Percentiles rank a stretch among this genome's conserved stretches.
Evolutionary conservation across 2,113 vertebrate genomes (phyloP).

Genomic region (Siphamia tubifer): DNA sequence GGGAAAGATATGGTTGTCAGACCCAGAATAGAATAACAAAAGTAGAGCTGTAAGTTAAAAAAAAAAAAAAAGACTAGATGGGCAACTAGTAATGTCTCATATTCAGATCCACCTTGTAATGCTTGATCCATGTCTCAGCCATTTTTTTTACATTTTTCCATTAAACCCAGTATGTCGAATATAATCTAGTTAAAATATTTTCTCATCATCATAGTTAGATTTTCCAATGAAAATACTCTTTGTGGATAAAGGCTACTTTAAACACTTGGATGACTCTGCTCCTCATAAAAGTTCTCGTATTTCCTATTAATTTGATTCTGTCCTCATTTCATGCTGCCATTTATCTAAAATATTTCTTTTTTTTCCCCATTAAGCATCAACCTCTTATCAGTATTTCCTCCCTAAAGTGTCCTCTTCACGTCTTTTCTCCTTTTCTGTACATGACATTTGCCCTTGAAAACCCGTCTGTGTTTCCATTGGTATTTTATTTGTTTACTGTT

Average conservation of each 20-base stretch:
- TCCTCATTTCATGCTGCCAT: conserved; percentile 7
- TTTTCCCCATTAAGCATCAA: conserved; percentile 10
- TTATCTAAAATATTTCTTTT: conserved; percentile 33
- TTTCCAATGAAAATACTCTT: background rate
- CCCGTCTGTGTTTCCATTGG: conserved; percentile 46
- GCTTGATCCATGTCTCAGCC: background rate
- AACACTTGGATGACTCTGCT: conserved; percentile 5
- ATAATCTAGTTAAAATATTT: background rate
- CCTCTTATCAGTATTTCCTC: conserved; percentile 30
- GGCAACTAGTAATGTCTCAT: background rate
- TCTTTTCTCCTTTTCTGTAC: conserved; percentile 36
- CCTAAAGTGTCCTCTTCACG: conserved; percentile 7
- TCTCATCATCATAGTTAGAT: too few species aligned
- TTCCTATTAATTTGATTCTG: conserved; percentile 4
- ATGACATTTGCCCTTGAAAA: conserved; percentile 55
- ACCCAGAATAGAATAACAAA: background rate
- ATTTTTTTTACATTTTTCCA: background rate
- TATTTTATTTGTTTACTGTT: conserved; percentile 62
- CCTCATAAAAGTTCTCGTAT: background rate
- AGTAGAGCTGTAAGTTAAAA: background rate
- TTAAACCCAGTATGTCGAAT: background rate
- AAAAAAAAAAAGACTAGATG: too few species aligned
- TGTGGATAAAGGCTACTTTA: too few species aligned
- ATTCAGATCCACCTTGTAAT: background rate
- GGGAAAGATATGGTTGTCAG: conserved; percentile 42